Base-by-base conservation (phyloP, 2,888 invertebrate species). In the Apamea crenata region DNA sequence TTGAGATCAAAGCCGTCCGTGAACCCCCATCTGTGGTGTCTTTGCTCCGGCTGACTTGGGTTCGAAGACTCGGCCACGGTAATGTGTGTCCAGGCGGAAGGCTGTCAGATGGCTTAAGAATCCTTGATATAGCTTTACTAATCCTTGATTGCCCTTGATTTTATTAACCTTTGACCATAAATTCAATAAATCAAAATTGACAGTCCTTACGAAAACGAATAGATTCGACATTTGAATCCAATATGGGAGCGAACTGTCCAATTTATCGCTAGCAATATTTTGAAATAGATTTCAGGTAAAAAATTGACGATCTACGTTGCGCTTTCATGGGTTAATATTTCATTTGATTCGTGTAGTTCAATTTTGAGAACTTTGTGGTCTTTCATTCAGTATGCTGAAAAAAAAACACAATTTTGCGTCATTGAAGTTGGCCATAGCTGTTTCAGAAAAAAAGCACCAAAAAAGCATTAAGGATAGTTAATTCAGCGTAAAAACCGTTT, bases 221-320 rank as follows among this genome's bases (percentile, higher is more conserved):
- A 66, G 63, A 77, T 56, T 36, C 36, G 32, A 44, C 10, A 21
- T 69, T 76, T 66, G 50, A n/a, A 63, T 44, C 63, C 71, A 68
- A 71, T 68, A 40, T 63, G 21, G 21, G 16, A 18, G 29, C 25
- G 25, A 40, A 53, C 21, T 63, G 44, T 56, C 21, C 63, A 79
- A 82, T 84, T 84, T 65, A 79, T 73, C 32, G 40, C 59, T 2
- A 69, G 63, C 63, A 40, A 73, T 78, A 56, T 78, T 82, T 71
- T 78, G 72, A 79, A 82, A 82, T 72, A 78, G 72, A 72, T 68
- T 68, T 79, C 63, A 69, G 68, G 47, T 73, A 65, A 78, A 81
- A 83, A 78, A 65, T 59, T 69, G 21, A 65, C 68, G 63, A 59
- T 69, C 47, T 2, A 29, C 6, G 63, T 59, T 18, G 25, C 56